A percentile compares a stretch with the other conserved stretches of the same genome.
phyloP scores from a whole-genome alignment of 2,797 vertebrate genomes.

The Selene dorsalis region DNA sequence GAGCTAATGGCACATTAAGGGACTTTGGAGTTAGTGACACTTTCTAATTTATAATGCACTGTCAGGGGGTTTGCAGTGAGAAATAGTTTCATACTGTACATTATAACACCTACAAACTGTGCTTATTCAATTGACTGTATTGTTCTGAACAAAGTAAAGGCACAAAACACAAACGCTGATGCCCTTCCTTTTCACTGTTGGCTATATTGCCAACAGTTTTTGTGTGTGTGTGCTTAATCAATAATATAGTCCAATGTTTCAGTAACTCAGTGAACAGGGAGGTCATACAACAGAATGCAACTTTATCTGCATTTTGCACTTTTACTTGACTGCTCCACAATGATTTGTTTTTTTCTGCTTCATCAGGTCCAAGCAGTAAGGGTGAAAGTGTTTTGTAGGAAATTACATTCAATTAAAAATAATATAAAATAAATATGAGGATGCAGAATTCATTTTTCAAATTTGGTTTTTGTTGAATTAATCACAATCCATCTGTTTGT shows the following conservation, averaged over 20 bases:
- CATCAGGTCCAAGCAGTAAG: no score
- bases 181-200: neutral
- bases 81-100: neutral
- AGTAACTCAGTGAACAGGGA: no score
- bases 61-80: neutral
- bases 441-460: no score
- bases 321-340: no score
- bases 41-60: neutral
- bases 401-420: neutral
- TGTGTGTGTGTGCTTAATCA: no score
- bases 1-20: neutral
- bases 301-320: no score
- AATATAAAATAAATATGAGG: no score
- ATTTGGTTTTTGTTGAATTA: no score
- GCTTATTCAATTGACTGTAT: neutral
- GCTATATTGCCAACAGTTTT: no score
- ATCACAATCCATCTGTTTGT: neutral
- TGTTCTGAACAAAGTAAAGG: neutral
- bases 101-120: neutral
- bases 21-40: neutral
- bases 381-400: neutral
- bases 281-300: no score
- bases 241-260: no score
- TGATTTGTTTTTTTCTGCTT: no score
- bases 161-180: neutral